Evolutionary conservation across 35 echinoderm and acorn worm genomes (phyloP).

Genomic region (Acanthaster planci): DNA sequence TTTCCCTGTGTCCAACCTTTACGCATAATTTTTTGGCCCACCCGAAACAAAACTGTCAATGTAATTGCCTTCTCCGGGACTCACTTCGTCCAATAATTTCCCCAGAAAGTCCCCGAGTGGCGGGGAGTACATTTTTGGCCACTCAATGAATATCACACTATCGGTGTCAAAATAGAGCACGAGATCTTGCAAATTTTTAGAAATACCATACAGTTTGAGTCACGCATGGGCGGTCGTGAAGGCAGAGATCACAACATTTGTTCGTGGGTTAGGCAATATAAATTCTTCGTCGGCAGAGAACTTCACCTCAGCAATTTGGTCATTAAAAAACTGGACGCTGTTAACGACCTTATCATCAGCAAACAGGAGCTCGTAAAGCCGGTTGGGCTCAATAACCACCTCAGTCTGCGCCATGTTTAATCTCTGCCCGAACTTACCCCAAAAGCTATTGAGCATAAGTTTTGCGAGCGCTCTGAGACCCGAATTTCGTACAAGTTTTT

Average conservation of each 20-base stretch:
- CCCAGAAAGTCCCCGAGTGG: conserved; percentile 54
- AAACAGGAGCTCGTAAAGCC: background rate
- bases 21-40: conserved; percentile 64
- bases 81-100: conserved; percentile 54
- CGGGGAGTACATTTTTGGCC: conserved; percentile 18
- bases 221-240: conserved; percentile 64
- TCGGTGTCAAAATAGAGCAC: conserved; percentile 77
- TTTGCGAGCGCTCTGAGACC: conserved; percentile 43
- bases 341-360: background rate
- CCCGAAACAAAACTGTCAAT: conserved; percentile 45
- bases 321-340: conserved; percentile 31
- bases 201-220: conserved; percentile 62
- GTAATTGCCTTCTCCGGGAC: conserved; percentile 29
- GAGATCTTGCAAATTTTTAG: conserved; percentile 40
- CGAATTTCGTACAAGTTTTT: conserved; percentile 30
- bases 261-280: background rate
- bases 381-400: background rate
- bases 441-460: conserved; percentile 54
- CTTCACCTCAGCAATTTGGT: conserved; percentile 18
- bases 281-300: background rate
- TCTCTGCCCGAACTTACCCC: conserved; percentile 64
- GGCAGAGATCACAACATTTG: conserved; percentile 63
- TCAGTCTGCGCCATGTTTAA: conserved; percentile 29
- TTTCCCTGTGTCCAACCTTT: conserved; percentile 44
- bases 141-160: conserved; percentile 41